A percentile compares a stretch with the other conserved stretches of the same genome.
Conservation (phyloP, 2,113 vertebrate genomes). For the Bubo bubo region DNA sequence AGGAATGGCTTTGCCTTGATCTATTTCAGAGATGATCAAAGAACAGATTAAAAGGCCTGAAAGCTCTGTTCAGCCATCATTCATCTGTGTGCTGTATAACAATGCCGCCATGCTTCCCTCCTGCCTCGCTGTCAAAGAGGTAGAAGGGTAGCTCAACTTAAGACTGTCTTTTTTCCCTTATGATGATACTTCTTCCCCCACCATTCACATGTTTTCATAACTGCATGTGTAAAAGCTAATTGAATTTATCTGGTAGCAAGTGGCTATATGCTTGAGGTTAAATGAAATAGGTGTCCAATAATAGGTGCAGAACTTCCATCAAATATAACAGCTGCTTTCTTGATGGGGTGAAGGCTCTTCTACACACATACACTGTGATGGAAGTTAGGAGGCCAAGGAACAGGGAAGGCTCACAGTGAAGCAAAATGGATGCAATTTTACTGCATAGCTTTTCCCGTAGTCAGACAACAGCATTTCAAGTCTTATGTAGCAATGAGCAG, state of each 20-base stretch:
- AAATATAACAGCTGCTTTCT: not conserved
- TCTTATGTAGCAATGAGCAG: not conserved
- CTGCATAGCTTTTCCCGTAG: not conserved
- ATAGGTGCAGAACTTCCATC: not conserved
- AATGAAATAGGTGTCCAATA: not conserved
- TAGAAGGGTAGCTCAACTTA: not conserved
- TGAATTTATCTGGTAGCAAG: not conserved
- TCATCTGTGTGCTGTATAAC: not conserved
- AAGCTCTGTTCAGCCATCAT: not conserved
- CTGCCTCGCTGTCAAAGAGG: not conserved
- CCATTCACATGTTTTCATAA: not conserved
- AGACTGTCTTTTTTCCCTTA: not conserved
- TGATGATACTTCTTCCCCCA: not conserved
- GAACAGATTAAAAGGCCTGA: not conserved
- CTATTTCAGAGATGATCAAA: conserved; percentile 42
- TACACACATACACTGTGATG: not conserved
- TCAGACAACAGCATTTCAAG: not conserved
- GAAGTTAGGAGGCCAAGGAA: not conserved
- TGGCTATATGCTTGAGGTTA: not conserved
- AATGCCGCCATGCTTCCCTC: not conserved
- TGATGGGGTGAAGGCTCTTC: not conserved
- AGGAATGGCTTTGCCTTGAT: conserved; percentile 30
- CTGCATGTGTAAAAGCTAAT: not conserved
- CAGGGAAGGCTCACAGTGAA: not conserved
- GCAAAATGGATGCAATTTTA: not conserved